Conservation (phyloP, 2,797 vertebrate genomes). For the Distichodus sexfasciatus region DNA sequence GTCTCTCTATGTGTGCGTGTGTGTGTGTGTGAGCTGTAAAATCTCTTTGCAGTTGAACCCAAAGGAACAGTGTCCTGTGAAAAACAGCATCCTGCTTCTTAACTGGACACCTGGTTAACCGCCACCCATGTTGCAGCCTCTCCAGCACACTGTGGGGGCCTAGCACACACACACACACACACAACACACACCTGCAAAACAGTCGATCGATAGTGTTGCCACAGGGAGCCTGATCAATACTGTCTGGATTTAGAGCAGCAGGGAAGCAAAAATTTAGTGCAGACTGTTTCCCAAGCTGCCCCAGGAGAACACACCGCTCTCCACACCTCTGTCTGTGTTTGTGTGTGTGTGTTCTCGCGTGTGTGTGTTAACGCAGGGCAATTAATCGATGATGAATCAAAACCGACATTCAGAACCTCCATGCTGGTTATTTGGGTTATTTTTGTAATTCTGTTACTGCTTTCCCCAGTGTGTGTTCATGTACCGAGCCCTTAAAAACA, state of each 20-base stretch:
- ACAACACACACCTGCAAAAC: conserved; percentile 49
- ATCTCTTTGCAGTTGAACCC: no score
- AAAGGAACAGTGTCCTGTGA: conserved; percentile 43
- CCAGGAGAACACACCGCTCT: conserved; percentile 13
- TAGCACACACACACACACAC: background rate
- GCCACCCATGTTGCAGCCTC: conserved; percentile 25
- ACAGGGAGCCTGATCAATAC: conserved; percentile 66
- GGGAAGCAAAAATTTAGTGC: conserved; percentile 53
- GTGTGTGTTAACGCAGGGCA: background rate
- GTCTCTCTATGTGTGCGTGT: background rate
- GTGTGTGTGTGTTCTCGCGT: background rate
- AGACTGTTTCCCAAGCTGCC: conserved; percentile 49
- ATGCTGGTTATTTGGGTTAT: no score
- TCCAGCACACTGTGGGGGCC: conserved; percentile 46
- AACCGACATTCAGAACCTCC: no score
- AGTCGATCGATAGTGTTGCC: conserved; percentile 63
- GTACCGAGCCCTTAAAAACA: no score
- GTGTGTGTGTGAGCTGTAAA: conserved; percentile 21
- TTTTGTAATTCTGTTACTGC: no score
- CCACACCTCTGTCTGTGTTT: conserved; percentile 9
- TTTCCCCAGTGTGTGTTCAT: no score
- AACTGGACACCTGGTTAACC: conserved; percentile 34
- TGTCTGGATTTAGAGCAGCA: conserved; percentile 59
- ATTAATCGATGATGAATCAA: no score
- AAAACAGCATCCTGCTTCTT: conserved; percentile 45